Evolutionary conservation across 2,888 invertebrate species (phyloP).

Genomic region (Spisula solida): DNA sequence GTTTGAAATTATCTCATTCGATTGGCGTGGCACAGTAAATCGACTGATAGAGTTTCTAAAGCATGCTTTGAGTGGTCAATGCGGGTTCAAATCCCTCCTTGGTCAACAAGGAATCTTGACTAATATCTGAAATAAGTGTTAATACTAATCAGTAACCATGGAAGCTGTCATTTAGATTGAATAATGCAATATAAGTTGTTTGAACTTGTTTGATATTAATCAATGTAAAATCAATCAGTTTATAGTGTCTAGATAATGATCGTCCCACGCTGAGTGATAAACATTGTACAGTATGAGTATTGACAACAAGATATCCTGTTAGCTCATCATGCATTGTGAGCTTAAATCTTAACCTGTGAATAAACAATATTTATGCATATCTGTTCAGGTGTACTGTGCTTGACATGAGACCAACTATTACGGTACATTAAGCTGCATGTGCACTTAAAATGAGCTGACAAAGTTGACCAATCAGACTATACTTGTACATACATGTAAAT

Average conservation of each 20-base stretch:
- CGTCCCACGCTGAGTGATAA: background rate
- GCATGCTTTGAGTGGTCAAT: too few species aligned
- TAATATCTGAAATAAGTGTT: background rate
- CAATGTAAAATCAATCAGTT: too few species aligned
- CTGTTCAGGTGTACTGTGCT: background rate
- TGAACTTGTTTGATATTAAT: background rate
- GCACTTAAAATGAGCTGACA: background rate
- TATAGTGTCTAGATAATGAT: background rate
- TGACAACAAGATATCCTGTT: background rate
- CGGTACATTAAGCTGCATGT: background rate
- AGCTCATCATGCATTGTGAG: background rate
- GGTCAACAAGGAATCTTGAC: background rate
- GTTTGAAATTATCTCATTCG: too few species aligned
- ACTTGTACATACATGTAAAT: too few species aligned
- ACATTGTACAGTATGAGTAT: background rate
- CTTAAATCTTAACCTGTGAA: background rate
- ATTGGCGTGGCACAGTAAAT: too few species aligned
- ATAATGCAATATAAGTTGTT: background rate
- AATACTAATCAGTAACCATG: background rate
- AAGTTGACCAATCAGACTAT: too few species aligned
- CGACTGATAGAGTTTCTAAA: too few species aligned
- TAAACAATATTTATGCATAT: slow-evolving; percentile 6
- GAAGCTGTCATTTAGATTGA: background rate
- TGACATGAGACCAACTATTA: background rate
- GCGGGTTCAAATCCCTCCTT: too few species aligned